These are phyloP conservation scores for Donacobius atricapilla DNA, from an alignment of 2,113 vertebrate species.

Conservation along the genomic window DNA sequence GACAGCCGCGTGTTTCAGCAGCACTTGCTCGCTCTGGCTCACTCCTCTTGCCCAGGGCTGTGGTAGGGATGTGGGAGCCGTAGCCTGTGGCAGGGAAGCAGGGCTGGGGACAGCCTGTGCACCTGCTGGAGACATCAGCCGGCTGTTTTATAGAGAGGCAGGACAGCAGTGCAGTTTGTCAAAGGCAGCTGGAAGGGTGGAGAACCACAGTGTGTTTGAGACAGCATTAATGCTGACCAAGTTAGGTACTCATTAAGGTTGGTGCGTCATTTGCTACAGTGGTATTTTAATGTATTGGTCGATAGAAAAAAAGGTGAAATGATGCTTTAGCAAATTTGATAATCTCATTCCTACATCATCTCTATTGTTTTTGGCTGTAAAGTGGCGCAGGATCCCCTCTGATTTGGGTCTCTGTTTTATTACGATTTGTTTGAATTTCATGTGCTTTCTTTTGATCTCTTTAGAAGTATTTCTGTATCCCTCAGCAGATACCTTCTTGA, in stretches of 20 bases:
- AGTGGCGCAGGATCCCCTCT: neutral
- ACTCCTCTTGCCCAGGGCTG: fast-evolving
- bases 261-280: neutral
- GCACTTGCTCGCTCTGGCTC: neutral
- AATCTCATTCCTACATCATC: neutral
- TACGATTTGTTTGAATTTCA: neutral
- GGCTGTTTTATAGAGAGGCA: neutral
- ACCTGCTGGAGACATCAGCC: neutral
- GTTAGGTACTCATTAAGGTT: neutral
- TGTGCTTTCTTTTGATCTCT: conserved; percentile 11
- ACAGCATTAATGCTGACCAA: neutral
- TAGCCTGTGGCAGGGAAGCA: no score
- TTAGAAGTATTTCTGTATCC: neutral
- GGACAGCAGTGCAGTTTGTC: neutral
- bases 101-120: fast-evolving
- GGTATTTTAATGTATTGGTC: neutral
- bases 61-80: neutral
- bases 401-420: neutral
- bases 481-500: neutral
- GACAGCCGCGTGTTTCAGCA: neutral
- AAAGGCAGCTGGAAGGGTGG: neutral
- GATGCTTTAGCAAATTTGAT: neutral
- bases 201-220: neutral
- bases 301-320: neutral
- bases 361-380: neutral